Evolutionary conservation across 2,888 invertebrate species (phyloP).

Genomic region (Antitype chi): DNA sequence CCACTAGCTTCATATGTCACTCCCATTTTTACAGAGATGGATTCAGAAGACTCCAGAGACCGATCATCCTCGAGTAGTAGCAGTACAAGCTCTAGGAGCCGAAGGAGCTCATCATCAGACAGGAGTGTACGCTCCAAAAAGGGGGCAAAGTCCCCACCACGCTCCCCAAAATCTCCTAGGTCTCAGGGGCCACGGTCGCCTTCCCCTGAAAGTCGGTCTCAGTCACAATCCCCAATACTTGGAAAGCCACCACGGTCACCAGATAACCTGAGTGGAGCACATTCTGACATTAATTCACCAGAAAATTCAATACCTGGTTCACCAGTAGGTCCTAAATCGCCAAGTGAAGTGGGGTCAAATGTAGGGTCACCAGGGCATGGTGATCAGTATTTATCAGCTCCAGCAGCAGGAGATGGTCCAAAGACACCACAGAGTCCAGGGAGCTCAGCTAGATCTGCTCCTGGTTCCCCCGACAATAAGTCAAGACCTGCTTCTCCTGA

Average conservation of each 20-base stretch:
- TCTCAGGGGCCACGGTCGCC: conserved; percentile 78
- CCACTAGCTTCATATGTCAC: conserved; percentile 66
- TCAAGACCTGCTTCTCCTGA: conserved; percentile 83
- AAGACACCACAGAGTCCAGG: conserved; percentile 84
- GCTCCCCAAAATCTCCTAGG: conserved; percentile 68
- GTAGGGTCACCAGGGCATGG: conserved; percentile 78
- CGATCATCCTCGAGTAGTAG: conserved; percentile 88
- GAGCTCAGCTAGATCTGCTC: conserved; percentile 79
- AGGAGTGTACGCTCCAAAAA: conserved; percentile 84
- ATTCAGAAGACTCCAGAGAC: conserved; percentile 92
- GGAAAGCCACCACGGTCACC: conserved; percentile 78
- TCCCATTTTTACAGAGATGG: conserved; percentile 88
- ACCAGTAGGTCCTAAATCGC: conserved; percentile 84
- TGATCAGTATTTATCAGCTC: conserved; percentile 77
- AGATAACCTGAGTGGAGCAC: conserved; percentile 84
- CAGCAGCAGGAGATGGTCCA: conserved; percentile 79
- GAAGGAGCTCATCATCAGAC: conserved; percentile 85
- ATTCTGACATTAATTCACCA: conserved; percentile 88
- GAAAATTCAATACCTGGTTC: conserved; percentile 85
- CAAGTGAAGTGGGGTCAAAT: conserved; percentile 80
- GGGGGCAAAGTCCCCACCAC: conserved; percentile 80
- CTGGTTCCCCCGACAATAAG: conserved; percentile 77
- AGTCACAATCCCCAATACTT: conserved; percentile 73
- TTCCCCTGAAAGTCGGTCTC: conserved; percentile 78
- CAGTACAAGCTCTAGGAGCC: conserved; percentile 87